A percentile compares a stretch with the other conserved stretches of the same genome.
Conservation (phyloP, 2,113 vertebrate species). For the Phainopepla nitens region DNA sequence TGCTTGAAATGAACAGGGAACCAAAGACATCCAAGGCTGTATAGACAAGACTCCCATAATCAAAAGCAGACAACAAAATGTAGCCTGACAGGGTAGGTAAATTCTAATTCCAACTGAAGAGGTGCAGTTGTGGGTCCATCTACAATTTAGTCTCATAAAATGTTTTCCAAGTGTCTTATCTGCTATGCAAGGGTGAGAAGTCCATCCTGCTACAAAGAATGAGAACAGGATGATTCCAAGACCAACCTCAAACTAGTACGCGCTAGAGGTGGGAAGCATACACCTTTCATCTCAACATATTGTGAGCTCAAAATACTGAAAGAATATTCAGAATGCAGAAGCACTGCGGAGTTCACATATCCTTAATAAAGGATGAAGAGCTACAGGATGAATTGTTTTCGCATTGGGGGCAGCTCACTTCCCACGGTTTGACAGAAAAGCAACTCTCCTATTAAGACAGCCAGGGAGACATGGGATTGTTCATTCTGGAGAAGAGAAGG, state of each 20-base stretch:
- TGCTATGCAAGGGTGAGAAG: not conserved
- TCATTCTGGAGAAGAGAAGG: not conserved
- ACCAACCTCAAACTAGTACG: not conserved
- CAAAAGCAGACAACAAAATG: not conserved
- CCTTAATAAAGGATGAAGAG: not conserved
- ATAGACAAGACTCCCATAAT: not conserved
- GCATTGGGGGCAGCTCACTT: not conserved
- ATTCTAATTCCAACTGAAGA: not conserved
- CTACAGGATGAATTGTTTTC: not conserved
- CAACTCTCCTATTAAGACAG: not conserved
- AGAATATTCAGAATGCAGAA: not conserved
- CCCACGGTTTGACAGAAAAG: not conserved
- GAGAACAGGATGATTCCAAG: not conserved
- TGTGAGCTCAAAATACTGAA: not conserved
- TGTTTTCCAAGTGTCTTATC: not conserved
- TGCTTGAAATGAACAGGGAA: not conserved
- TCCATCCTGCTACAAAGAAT: not conserved
- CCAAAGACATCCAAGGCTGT: not conserved
- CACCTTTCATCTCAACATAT: not conserved
- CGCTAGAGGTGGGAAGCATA: not conserved
- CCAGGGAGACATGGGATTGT: not conserved
- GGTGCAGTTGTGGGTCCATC: not conserved
- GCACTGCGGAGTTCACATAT: not conserved
- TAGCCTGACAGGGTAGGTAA: not conserved
- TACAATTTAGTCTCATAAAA: not conserved